phyloP scores from a whole-genome alignment of 2,888 invertebrate genomes.

The Drosophila yooni region DNA sequence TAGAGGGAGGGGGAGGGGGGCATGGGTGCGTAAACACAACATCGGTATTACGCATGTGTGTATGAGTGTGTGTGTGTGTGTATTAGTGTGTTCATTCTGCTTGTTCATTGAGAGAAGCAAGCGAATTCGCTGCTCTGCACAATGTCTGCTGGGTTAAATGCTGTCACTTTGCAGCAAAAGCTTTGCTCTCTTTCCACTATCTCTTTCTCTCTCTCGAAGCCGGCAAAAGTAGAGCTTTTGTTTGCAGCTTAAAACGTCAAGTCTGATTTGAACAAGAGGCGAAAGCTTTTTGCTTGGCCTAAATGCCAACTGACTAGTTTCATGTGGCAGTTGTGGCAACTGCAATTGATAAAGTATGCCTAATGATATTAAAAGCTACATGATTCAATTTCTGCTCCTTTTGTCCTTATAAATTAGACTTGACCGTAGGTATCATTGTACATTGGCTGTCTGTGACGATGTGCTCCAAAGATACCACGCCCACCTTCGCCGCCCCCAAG shows the following conservation, averaged over 20 bases:
- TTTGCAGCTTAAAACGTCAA: not conserved
- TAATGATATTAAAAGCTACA: not conserved
- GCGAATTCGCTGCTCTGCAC: constrained; percentile 57
- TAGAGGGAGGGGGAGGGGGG: not conserved
- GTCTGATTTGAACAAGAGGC: not conserved
- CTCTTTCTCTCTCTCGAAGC: not conserved
- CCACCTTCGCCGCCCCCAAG: no score
- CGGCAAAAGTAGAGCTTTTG: constrained; percentile 28
- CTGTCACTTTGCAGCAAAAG: constrained; percentile 52
- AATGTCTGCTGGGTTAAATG: constrained; percentile 51
- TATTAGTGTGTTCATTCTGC: constrained; percentile 36
- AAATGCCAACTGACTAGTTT: not conserved
- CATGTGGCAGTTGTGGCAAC: not conserved
- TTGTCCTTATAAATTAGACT: not conserved
- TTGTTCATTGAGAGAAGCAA: constrained; percentile 28
- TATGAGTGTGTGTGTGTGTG: not conserved
- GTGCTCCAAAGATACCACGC: no score
- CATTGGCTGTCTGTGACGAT: not conserved
- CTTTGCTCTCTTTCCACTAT: constrained; percentile 11
- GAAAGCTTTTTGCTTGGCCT: constrained; percentile 4
- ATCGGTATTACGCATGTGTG: constrained; percentile 24
- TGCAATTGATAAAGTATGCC: not conserved
- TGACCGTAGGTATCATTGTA: not conserved
- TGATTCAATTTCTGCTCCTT: not conserved
- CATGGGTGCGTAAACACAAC: constrained; percentile 26